Evolutionary conservation across 1,140 invertebrate genomes (phyloP).

Genomic region (Brachionus plicatilis): DNA sequence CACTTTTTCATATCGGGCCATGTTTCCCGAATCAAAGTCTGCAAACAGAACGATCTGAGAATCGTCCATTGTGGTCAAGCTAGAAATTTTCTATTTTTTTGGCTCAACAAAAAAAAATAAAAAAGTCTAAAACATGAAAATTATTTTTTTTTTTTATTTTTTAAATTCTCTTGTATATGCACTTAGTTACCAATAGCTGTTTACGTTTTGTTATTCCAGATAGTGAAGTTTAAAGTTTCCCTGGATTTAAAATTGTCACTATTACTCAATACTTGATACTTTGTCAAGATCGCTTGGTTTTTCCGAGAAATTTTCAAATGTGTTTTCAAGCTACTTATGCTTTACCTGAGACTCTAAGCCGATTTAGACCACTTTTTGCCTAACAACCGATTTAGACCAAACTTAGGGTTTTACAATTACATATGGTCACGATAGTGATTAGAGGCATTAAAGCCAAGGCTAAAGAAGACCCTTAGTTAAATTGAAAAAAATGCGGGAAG

Average conservation of each 20-base stretch:
- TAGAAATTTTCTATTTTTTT: not conserved
- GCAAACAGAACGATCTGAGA: constrained; percentile 59
- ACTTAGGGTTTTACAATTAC: not conserved
- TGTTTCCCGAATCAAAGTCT: constrained; percentile 80
- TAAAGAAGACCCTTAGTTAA: no score
- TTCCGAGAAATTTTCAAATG: not conserved
- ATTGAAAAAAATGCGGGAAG: not conserved
- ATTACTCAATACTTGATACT: not conserved
- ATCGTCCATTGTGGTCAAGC: constrained; percentile 19
- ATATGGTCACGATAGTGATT: not conserved
- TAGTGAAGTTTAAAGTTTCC: not conserved
- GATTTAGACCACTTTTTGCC: not conserved
- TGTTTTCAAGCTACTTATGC: not conserved
- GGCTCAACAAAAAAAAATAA: not conserved
- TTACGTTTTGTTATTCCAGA: not conserved
- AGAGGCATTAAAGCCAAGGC: no score
- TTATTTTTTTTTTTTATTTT: not conserved
- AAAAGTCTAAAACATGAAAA: not conserved
- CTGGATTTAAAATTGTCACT: not conserved
- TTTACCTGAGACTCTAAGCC: not conserved
- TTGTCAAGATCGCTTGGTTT: not conserved
- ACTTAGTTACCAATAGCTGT: constrained; percentile 24
- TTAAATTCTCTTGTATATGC: not conserved
- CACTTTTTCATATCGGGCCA: constrained; percentile 65
- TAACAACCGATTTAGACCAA: not conserved